Conservation (phyloP, 2,797 vertebrate genomes). For the Chiroxiphia lanceolata region DNA sequence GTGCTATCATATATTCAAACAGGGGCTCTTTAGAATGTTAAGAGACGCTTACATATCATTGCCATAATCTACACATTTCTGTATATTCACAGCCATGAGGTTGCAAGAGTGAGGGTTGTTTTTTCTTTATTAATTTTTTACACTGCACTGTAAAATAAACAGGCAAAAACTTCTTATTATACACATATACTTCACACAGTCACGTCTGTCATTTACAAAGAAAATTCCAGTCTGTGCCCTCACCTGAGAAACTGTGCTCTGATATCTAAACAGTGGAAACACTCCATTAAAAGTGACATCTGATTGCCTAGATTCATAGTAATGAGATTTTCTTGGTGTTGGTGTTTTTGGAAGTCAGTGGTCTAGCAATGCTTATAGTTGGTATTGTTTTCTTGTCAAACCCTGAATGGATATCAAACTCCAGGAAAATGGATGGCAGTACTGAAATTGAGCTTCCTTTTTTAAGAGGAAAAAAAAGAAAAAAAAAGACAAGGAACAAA, state of each 20-base stretch:
- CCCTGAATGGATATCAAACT: not conserved
- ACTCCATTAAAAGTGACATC: not conserved
- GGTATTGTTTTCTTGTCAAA: not conserved
- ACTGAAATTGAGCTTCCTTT: not conserved
- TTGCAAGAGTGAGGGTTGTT: not conserved
- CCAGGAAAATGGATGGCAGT: not conserved
- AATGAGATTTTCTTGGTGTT: not conserved
- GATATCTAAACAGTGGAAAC: not conserved
- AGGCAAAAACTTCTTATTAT: not conserved
- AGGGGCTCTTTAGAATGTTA: not conserved
- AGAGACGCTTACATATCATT: not conserved
- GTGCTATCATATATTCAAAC: not conserved
- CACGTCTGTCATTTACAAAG: not conserved
- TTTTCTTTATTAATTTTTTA: not conserved
- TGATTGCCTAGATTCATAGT: not conserved
- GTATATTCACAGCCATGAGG: not conserved
- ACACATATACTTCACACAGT: rapidly evolving
- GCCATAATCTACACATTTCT: not conserved
- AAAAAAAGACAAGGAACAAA: not conserved
- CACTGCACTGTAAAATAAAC: not conserved
- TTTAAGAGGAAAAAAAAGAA: no score
- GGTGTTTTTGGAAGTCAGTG: not conserved
- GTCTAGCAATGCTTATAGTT: not conserved
- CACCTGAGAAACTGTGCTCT: not conserved
- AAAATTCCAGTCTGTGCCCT: not conserved